Conservation (phyloP, 2,113 vertebrate species). For the Chloroceryle aenea region DNA sequence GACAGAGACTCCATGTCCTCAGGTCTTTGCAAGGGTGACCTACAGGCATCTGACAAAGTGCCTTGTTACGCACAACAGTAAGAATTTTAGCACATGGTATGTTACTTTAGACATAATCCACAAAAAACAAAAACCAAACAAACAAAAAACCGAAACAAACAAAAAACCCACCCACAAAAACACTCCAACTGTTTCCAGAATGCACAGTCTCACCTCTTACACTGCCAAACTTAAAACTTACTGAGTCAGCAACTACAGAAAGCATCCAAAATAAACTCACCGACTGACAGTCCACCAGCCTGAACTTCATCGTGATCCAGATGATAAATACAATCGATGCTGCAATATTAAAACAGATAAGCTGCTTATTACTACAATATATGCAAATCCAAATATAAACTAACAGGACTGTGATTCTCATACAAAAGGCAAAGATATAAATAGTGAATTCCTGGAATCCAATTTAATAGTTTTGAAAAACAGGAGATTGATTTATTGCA, state of each 20-base stretch:
- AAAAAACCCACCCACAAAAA: no score
- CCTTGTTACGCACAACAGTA: background rate
- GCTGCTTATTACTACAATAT: background rate
- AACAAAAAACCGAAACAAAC: no score
- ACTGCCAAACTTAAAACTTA: background rate
- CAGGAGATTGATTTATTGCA: background rate
- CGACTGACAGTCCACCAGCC: constrained; percentile 92
- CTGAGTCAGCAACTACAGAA: background rate
- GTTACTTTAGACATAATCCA: background rate
- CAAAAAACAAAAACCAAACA: background rate
- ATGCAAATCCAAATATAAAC: background rate
- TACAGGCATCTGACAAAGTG: background rate
- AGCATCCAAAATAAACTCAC: constrained; percentile 75
- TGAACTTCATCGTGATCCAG: constrained; percentile 97
- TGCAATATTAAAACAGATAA: constrained; percentile 61
- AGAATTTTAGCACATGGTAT: background rate
- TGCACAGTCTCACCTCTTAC: background rate
- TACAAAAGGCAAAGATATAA: background rate
- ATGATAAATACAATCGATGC: constrained; percentile 96
- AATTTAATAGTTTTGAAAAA: background rate
- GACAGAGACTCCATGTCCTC: background rate
- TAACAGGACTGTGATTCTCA: background rate
- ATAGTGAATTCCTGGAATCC: background rate
- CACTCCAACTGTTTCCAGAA: background rate
- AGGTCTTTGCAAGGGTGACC: background rate